Evolutionary conservation across 2,888 invertebrate genomes (phyloP), one percentile per base, ranked within the genome.

Genomic region (Nephrotoma appendiculata): DNA sequence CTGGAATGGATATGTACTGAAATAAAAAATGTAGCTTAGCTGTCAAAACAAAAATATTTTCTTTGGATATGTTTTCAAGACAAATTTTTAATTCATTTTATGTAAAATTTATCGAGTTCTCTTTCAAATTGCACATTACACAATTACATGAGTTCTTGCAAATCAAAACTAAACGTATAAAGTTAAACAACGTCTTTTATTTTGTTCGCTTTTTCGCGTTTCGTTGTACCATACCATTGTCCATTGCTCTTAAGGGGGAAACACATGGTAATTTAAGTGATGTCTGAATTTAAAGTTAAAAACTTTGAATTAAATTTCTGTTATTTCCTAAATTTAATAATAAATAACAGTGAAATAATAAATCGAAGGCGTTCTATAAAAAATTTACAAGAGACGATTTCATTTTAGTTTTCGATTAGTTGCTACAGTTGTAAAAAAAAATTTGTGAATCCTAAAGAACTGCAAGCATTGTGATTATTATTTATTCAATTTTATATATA

Each of bases 271-370:
- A 42, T 42, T 43, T 42, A 84, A 42, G 84, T 44, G 44, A 85
- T 85, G 85, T 85, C 85, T 85, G 85, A 85, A 44, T 85, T 85
- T 44, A 45, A 85, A 85, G 85, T 45, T 11, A 44, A 85, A 85
- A 85, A 85, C 19, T 15, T 45, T 85, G 85, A 85, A 45, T 85
- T 85, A 85, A 44, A 44, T 7, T 44, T 84, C 15, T 84, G 15
- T 84, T 31, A 71, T 71, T 71, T 71, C 9, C 31, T 31, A 31
- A 71, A 71, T 31, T 71, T 31, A 31, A 7, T 71, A 31, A 31
- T 31, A 71, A 71, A 71, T 71, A 52, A 52, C 2, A 71, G 31
- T 71, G 31, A 71, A 71, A 9, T 71, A 31, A 71, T 71, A 71
- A 71, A 71, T 71, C 71, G 71, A 71, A 71, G 71, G 84, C 42